Evolutionary conservation across 2,888 invertebrate species (phyloP).

Genomic region (Ceratothoa steindachneri): DNA sequence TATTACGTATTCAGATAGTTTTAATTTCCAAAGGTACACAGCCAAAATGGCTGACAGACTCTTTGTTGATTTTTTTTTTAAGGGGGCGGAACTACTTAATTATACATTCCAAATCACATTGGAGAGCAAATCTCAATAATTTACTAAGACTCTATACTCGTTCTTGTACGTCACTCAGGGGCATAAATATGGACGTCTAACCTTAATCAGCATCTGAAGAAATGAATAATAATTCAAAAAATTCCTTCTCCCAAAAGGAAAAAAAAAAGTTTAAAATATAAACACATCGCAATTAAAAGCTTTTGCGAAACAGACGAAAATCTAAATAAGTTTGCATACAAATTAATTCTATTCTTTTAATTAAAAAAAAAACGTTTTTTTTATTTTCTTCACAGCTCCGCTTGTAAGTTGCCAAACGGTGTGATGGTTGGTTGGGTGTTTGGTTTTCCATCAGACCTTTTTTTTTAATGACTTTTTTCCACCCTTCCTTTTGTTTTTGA

Average conservation of each 20-base stretch:
- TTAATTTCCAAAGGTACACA: neutral
- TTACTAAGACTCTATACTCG: neutral
- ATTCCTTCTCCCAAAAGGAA: neutral
- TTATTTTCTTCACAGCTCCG: too few relatives aligned
- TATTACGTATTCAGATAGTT: neutral
- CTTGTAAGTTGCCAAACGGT: neutral
- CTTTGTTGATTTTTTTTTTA: too few relatives aligned
- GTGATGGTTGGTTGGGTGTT: too few relatives aligned
- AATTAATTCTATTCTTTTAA: conserved; percentile 9
- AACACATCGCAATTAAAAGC: conserved; percentile 6
- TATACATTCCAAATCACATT: neutral
- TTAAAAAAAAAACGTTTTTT: neutral
- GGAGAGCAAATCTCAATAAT: neutral
- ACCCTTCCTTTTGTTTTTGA: neutral
- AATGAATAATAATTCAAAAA: conserved; percentile 15
- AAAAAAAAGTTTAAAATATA: neutral
- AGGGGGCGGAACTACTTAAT: neutral
- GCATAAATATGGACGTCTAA: neutral
- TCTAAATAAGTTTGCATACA: conserved; percentile 13
- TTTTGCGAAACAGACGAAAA: conserved; percentile 5
- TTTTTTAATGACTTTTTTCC: neutral
- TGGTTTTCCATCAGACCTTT: neutral
- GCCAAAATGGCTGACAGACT: too few relatives aligned
- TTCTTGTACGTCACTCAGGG: neutral
- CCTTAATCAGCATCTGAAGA: neutral